Evolutionary conservation across 2,888 invertebrate genomes (phyloP).

Genomic region (Heliconius erato): DNA sequence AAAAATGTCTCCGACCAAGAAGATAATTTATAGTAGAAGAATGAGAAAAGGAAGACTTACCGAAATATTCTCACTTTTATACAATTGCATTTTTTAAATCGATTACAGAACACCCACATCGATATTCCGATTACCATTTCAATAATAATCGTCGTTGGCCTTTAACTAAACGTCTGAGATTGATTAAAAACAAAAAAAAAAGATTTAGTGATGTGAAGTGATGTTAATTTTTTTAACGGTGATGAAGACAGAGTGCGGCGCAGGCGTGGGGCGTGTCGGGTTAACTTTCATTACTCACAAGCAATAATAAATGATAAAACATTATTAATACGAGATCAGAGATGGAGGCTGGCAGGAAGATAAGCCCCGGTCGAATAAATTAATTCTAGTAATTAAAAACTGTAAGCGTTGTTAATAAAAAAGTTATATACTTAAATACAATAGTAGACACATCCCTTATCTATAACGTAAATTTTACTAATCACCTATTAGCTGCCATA

Average conservation of each 20-base stretch:
- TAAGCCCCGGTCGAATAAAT: conserved; percentile 78
- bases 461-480: conserved; percentile 3
- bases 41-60: no score
- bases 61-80: no score
- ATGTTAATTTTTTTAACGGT: conserved; percentile 70
- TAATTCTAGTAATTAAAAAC: conserved; percentile 83
- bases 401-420: conserved; percentile 41
- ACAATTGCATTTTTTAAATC: conserved; percentile 20
- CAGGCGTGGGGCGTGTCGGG: conserved; percentile 81
- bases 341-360: conserved; percentile 62
- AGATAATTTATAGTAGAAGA: no score
- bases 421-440: not conserved
- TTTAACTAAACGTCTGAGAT: conserved; percentile 55
- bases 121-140: conserved; percentile 56
- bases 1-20: not conserved
- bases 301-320: conserved; percentile 85
- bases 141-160: conserved; percentile 73
- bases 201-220: conserved; percentile 54
- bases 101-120: conserved; percentile 40
- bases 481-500: conserved; percentile 7
- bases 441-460: not conserved
- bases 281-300: conserved; percentile 84
- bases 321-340: conserved; percentile 84
- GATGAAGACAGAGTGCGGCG: conserved; percentile 82
- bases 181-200: conserved; percentile 65